Base-by-base conservation (phyloP, 1,140 invertebrate genomes). In the Caerostris extrusa region DNA sequence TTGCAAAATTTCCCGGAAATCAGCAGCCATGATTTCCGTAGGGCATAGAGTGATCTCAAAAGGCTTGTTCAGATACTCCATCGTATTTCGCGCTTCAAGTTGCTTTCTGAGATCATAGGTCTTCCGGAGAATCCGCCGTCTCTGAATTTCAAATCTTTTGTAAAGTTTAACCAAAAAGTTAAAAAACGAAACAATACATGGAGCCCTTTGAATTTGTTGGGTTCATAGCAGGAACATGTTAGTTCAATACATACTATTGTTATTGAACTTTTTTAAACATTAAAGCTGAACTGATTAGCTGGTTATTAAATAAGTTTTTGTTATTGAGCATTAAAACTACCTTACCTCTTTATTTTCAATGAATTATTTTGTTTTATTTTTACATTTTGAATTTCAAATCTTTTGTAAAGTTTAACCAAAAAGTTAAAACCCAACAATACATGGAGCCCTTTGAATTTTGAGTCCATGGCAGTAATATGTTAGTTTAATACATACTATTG, bases 1-100 rank as follows among this genome's bases (percentile, higher is more conserved):
- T 53, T 53, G 56, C 14, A 77, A 69, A 91, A 91, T 60, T 19
- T 50, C 34, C 56, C 56, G 56, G 90, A 91, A 82, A 61, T 50
- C 50, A 57, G 90, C 19, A 53, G 56, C 55, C 71, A 58, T 91
- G 71, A 91, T 91, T 91, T 91, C 90, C 90, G 77, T 57, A 82
- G 90, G 90, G 90, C 17, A 81, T 82, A 60, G 71, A n/a, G 19
- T 12, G 77, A 91, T 91, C 77, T 82, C 53, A 69, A 60, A 91
- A 90, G 88, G 53, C 61, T 69, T 90, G 60, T 90, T 67, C 67
- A 71, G 83, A 85, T 85, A 85, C 56, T 77, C 71, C 82, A 85
- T 85, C 82, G 57, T 58, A n/a, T 85, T 85, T 58, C 57, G 8
- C 57, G 57, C 57, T 85, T 85, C 82, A 19, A 58, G 82, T 85